phyloP scores from a whole-genome alignment of 2,888 invertebrate genomes.

The Eilema depressum region DNA sequence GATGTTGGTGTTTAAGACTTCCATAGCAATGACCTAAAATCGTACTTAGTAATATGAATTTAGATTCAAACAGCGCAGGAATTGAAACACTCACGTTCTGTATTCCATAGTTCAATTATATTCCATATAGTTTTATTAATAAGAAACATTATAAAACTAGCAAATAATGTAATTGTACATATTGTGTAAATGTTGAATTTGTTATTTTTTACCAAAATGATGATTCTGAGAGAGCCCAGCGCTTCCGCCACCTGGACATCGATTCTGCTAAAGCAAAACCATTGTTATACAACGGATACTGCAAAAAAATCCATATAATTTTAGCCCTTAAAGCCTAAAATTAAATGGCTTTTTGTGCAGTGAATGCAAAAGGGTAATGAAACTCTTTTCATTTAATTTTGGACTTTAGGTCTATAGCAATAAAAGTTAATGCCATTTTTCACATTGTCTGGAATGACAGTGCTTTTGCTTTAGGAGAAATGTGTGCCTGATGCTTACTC shows the following conservation, averaged over 20 bases:
- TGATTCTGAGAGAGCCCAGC: slow-evolving; percentile 35
- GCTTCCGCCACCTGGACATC: slow-evolving; percentile 41
- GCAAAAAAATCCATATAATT: too few species aligned
- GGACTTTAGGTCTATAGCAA: too few species aligned
- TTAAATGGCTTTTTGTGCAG: too few species aligned
- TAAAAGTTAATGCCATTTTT: too few species aligned
- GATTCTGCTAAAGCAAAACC: too few species aligned
- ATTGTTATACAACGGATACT: too few species aligned
- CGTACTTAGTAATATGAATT: slow-evolving; percentile 9
- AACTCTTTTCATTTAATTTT: too few species aligned
- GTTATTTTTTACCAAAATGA: slow-evolving; percentile 66
- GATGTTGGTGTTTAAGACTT: not conserved
- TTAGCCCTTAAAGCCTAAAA: too few species aligned
- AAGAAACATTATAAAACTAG: slow-evolving; percentile 38
- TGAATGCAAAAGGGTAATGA: too few species aligned
- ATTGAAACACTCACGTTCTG: slow-evolving; percentile 31
- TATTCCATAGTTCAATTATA: slow-evolving; percentile 45
- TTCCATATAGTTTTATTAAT: slow-evolving; percentile 43
- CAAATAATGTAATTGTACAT: slow-evolving; percentile 51
- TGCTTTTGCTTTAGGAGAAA: too few species aligned
- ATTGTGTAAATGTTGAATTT: slow-evolving; percentile 55
- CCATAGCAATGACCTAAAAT: not conserved
- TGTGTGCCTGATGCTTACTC: slow-evolving; percentile 44
- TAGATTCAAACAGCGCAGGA: slow-evolving; percentile 31
- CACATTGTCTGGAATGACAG: too few species aligned